A percentile compares a stretch with the other conserved stretches of the same genome.
These are phyloP conservation scores for Drosophila hawaiiensis DNA, from an alignment of 2,888 invertebrate species.

Conservation along the genomic window DNA sequence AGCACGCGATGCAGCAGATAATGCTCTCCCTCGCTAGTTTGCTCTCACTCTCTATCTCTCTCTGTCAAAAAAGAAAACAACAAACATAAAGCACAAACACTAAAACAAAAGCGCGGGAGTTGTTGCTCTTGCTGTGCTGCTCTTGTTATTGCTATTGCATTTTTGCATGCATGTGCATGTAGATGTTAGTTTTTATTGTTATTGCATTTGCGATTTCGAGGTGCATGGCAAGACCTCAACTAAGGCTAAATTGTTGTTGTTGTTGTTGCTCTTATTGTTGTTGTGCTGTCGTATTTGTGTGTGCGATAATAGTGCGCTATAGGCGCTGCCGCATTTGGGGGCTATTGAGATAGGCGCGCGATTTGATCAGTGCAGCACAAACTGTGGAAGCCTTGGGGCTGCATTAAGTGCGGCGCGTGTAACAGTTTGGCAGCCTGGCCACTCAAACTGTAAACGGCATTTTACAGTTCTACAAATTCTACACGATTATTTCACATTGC, in stretches of 20 bases:
- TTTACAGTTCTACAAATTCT: constrained; percentile 39
- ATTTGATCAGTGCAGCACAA: constrained; percentile 58
- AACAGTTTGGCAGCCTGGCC: constrained; percentile 50
- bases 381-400: constrained; percentile 68
- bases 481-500: constrained; percentile 5
- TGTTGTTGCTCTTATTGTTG: constrained; percentile 36
- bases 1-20: constrained; percentile 43
- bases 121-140: constrained; percentile 53
- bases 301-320: constrained; percentile 51
- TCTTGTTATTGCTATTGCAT: constrained; percentile 51
- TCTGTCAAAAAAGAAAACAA: constrained; percentile 9
- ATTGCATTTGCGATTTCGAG: constrained; percentile 73
- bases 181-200: constrained; percentile 58
- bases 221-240: constrained; percentile 79
- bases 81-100: constrained; percentile 30
- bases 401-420: constrained; percentile 70
- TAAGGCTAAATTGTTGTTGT: constrained; percentile 70
- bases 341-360: constrained; percentile 77
- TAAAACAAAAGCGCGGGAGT: constrained; percentile 74
- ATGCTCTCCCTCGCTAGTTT: constrained; percentile 1
- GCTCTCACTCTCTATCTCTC: constrained; percentile 5
- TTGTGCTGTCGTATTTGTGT: constrained; percentile 33
- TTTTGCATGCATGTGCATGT: constrained; percentile 67
- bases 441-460: constrained; percentile 37
- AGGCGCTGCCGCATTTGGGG: constrained; percentile 73